Base-by-base conservation (phyloP, 53 echinoderm and acorn worm genomes). In the Henricia sp. region DNA sequence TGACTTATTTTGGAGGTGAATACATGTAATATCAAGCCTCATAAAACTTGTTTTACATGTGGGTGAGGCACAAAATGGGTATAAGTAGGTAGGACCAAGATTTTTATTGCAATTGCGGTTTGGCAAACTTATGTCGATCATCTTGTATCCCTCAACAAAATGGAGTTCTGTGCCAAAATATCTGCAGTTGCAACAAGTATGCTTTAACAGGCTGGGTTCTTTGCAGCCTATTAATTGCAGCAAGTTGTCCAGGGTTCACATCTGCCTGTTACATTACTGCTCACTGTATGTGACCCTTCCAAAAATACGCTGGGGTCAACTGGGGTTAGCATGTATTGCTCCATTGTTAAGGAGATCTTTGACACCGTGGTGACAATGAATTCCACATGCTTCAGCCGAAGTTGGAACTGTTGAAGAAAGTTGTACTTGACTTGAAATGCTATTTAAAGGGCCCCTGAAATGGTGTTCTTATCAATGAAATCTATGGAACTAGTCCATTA, bases 311-410 rank as follows among this genome's bases (percentile, higher is more conserved):
- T 63, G 32, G 63, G 80, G 64, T 80, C 80, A 64, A 64, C 48
- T 33, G 25, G 50, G 80, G 80, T 80, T 64, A 80, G 46, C 80
- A 24, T 80, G 63, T 80, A 64, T 80, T 64, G n/a, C 50, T 64
- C 64, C 80, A 80, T 80, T 80, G 80, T 80, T 64, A 63, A 50
- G 80, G 3, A 30, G 35, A 80, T 64, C 80, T 80, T 58, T 80
- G 80, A 80, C 80, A 46, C 23, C 11, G 20, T 40, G 64, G 62
- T 80, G 64, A 27, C 30, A 80, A 80, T 63, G 80, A 80, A 44
- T 80, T 80, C 62, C 80, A 62, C 63, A 80, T 80, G 80, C 36
- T 58, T 34, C 38, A 25, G 60, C 23, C 57, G 52, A 57, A 25
- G 60, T 3, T 27, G 28, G 12, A 33, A 34, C 29, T 60, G 30